phyloP scores from a whole-genome alignment of 2,888 invertebrate species.

The Panzeria rudis region DNA sequence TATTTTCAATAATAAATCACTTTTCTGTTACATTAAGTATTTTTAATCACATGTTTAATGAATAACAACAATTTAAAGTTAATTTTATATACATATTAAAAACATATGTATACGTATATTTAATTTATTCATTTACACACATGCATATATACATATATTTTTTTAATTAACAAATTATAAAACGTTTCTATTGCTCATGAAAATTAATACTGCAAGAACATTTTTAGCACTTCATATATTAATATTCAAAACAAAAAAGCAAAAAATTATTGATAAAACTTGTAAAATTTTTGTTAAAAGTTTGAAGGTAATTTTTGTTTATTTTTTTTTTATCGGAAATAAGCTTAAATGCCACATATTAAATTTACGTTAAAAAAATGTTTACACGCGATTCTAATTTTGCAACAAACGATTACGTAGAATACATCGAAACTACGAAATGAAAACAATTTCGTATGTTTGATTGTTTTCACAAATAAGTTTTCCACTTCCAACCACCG shows the following conservation, averaged over 20 bases:
- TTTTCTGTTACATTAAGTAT: background rate
- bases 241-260: slow-evolving; percentile 21
- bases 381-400: slow-evolving; percentile 68
- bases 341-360: slow-evolving; percentile 50
- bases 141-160: background rate
- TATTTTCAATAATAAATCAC: background rate
- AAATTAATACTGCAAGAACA: slow-evolving; percentile 44
- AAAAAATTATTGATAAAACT: slow-evolving; percentile 70
- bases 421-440: slow-evolving; percentile 48
- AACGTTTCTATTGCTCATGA: slow-evolving; percentile 18
- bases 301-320: slow-evolving; percentile 65
- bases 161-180: background rate
- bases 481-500: slow-evolving; percentile 42
- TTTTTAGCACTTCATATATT: slow-evolving; percentile 10
- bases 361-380: slow-evolving; percentile 47
- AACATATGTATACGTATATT: background rate
- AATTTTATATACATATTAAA: background rate
- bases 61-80: background rate
- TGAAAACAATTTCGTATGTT: slow-evolving; percentile 30
- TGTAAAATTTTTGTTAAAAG: slow-evolving; percentile 49
- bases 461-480: slow-evolving; percentile 20
- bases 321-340: slow-evolving; percentile 48
- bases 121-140: background rate
- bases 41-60: background rate
- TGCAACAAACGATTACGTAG: slow-evolving; percentile 63